Conservation (phyloP, 2,888 invertebrate species). For the Tryphoninae sp. region DNA sequence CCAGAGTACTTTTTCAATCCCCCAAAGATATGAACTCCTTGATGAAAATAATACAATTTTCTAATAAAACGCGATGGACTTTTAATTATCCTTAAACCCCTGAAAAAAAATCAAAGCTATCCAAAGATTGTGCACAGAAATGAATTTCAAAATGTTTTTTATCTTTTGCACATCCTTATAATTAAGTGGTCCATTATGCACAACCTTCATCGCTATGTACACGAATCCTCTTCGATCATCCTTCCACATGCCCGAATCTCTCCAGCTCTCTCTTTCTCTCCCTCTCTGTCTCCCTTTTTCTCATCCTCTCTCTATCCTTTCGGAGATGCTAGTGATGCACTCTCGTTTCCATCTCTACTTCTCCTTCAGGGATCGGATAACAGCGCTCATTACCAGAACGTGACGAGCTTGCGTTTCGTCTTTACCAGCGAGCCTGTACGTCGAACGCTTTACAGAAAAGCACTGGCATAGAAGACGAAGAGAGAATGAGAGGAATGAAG, state of each 20-base stretch:
- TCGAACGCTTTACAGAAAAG: conserved; percentile 31
- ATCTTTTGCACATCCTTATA: too few species aligned
- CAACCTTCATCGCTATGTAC: neutral
- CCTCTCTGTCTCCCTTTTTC: conserved; percentile 9
- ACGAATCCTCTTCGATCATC: conserved; percentile 31
- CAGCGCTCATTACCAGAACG: conserved; percentile 59
- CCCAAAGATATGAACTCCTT: too few species aligned
- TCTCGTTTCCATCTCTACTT: conserved; percentile 25
- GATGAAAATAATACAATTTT: too few species aligned
- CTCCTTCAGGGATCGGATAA: conserved; percentile 46
- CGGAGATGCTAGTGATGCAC: conserved; percentile 32
- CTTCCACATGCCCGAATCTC: conserved; percentile 26
- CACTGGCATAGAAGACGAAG: neutral
- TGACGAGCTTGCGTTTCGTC: conserved; percentile 56
- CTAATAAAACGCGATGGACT: too few species aligned
- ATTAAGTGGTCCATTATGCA: too few species aligned
- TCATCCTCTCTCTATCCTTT: conserved; percentile 4
- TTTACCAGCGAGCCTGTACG: conserved; percentile 9
- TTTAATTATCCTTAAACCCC: too few species aligned
- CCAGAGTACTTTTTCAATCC: too few species aligned
- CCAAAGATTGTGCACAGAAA: too few species aligned
- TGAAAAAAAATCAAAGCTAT: too few species aligned
- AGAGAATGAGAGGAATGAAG: neutral
- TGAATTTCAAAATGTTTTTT: too few species aligned
- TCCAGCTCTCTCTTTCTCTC: conserved; percentile 4